Conservation (phyloP, 2,797 vertebrate species). For the Poeciliopsis turneri region DNA sequence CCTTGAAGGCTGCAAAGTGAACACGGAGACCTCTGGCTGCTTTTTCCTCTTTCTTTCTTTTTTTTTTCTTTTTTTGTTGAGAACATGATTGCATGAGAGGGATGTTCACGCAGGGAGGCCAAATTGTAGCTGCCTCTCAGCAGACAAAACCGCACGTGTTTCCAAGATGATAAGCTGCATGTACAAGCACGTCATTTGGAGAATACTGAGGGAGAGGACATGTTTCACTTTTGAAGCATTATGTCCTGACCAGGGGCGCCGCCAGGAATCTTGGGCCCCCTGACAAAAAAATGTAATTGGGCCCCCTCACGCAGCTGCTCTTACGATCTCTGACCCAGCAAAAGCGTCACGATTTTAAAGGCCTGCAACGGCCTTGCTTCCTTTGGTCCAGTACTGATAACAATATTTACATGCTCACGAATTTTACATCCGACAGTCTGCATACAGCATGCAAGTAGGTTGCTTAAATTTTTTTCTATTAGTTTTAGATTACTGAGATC, state of each 20-base stretch:
- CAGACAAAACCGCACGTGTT: slow-evolving; percentile 9
- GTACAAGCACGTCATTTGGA: slow-evolving; percentile 4
- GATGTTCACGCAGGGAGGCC: not conserved
- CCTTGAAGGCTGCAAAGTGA: slow-evolving; percentile 10
- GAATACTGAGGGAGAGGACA: slow-evolving; percentile 22
- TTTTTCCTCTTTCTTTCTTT: not conserved
- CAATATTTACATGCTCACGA: too few species aligned
- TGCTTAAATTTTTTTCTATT: too few species aligned
- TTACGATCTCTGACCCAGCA: too few species aligned
- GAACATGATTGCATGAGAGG: slow-evolving; percentile 1
- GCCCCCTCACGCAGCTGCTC: too few species aligned
- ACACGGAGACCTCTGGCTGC: slow-evolving; percentile 2
- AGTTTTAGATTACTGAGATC: too few species aligned
- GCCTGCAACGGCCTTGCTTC: too few species aligned
- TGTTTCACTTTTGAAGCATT: not conserved
- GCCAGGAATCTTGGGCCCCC: too few species aligned
- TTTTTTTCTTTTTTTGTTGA: not conserved
- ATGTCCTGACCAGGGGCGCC: not conserved
- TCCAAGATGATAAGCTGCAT: slow-evolving; percentile 19
- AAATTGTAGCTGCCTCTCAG: slow-evolving; percentile 15
- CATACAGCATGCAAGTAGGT: too few species aligned
- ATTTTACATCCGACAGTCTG: too few species aligned
- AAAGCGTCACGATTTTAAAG: too few species aligned
- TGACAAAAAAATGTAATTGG: too few species aligned
- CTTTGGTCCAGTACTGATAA: too few species aligned